Conservation (phyloP, 2,797 vertebrate genomes). For the Anableps anableps region DNA sequence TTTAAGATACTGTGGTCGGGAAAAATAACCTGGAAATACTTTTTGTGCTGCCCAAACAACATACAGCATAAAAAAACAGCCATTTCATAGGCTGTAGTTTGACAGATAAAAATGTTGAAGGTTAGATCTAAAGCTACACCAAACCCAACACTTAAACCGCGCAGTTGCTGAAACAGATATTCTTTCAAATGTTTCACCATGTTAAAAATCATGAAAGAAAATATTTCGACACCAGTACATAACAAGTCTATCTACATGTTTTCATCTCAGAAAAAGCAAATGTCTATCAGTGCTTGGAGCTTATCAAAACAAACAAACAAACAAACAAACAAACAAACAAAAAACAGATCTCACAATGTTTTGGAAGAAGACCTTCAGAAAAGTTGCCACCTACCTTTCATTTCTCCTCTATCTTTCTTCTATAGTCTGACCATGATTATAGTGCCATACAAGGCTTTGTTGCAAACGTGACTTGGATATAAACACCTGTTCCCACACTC, state of each 20-base stretch:
- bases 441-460: conserved; percentile 59
- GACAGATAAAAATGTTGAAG: neutral
- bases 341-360: conserved; percentile 12
- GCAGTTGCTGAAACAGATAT: neutral
- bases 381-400: conserved; percentile 10
- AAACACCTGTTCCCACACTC: conserved; percentile 63
- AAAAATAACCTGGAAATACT: neutral
- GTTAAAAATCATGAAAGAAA: conserved; percentile 17
- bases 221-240: neutral
- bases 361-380: conserved; percentile 37
- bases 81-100: neutral
- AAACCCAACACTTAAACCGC: neutral
- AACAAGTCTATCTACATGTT: conserved; percentile 18
- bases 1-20: neutral
- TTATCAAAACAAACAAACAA: conserved; percentile 1
- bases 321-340: neutral
- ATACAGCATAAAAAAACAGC: neutral
- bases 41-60: neutral
- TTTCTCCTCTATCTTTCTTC: conserved; percentile 54
- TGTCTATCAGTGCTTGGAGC: conserved; percentile 19
- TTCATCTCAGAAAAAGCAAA: conserved; percentile 36
- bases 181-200: neutral
- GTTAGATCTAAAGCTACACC: neutral
- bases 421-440: conserved; percentile 75
- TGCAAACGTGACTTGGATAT: conserved; percentile 75